Evolutionary conservation across 2,888 invertebrate genomes (phyloP), one percentile per base, ranked within the genome.

Genomic region (Drosophila algonquin): DNA sequence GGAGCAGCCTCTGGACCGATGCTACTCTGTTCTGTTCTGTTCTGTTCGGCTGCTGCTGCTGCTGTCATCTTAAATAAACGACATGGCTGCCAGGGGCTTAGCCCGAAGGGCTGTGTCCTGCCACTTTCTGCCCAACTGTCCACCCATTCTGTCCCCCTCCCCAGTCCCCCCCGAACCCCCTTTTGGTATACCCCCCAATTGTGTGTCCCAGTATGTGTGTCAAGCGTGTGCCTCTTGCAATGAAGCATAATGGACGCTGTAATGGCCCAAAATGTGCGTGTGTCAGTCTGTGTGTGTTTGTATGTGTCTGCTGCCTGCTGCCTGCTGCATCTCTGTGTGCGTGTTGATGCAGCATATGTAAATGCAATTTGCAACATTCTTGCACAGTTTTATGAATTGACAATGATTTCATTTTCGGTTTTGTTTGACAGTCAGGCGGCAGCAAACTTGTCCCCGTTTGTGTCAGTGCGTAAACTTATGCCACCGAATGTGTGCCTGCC

Each of bases 51-150:
- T 64, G 52, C 40, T 59, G 48, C 65, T 78, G 85, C 56, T 63
- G 71, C 85, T 87, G 85, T 87, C 85, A 87, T 82, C 85, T 85
- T 85, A 80, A 87, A 85, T 87, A 85, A 85, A 85, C 80, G 86
- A 85, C 88, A 80, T 78, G 72, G 61, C 63, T 63, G 52, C 64
- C 64, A 65, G 78, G 80, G 78, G 76, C 69, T 80, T 63, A 77
- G 81, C 81, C 58, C 40, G 53, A 18, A 50, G 63, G 50, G 32
- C 58, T 58, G 51, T 51, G 40, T 40, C 40, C 52, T 50, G 55
- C 63, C 63, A 71, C 71, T 71, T 57, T 40, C 71, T 57, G 52
- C 47, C 56, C 32, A 44, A 52, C 35, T 27, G 21, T 24, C 52
- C 27, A 12, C n/a, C 40, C 48, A 46, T 44, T 12, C 46, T 30